Conservation (phyloP, 2,113 vertebrate species). For the Corythaeola cristata region DNA sequence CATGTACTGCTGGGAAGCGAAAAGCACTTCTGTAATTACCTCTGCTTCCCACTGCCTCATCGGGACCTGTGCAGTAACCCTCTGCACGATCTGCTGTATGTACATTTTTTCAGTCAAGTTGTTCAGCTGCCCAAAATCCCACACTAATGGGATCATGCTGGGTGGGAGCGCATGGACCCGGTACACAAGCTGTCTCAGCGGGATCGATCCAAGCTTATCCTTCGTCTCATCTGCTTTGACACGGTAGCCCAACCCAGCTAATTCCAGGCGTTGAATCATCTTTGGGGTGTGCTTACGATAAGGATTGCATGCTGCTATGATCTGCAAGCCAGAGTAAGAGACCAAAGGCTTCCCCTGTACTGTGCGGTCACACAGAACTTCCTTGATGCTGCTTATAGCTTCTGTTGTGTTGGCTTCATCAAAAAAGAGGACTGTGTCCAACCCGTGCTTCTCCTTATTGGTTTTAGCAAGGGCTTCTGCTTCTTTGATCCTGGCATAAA, state of each 20-base stretch:
- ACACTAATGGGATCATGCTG: conserved; percentile 92
- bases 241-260: conserved; percentile 90
- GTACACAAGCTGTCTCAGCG: conserved; percentile 93
- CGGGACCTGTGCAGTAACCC: conserved; percentile 57
- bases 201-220: conserved; percentile 90
- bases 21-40: conserved; percentile 79
- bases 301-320: conserved; percentile 96
- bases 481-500: conserved; percentile 83
- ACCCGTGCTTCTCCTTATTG: conserved; percentile 76
- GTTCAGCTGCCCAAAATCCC: conserved; percentile 96
- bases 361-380: conserved; percentile 89
- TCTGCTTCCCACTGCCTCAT: background rate
- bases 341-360: conserved; percentile 79
- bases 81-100: conserved; percentile 90
- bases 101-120: conserved; percentile 82
- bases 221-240: conserved; percentile 86
- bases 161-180: conserved; percentile 93
- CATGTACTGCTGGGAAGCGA: conserved; percentile 90
- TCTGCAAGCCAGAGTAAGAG: conserved; percentile 76
- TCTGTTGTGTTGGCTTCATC: conserved; percentile 97
- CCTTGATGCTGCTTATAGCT: conserved; percentile 92
- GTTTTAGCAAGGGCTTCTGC: conserved; percentile 76
- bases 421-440: conserved; percentile 92
- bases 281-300: conserved; percentile 89
- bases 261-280: conserved; percentile 89